phyloP scores from a whole-genome alignment of 2,888 invertebrate genomes.

The Halictus ligatus region DNA sequence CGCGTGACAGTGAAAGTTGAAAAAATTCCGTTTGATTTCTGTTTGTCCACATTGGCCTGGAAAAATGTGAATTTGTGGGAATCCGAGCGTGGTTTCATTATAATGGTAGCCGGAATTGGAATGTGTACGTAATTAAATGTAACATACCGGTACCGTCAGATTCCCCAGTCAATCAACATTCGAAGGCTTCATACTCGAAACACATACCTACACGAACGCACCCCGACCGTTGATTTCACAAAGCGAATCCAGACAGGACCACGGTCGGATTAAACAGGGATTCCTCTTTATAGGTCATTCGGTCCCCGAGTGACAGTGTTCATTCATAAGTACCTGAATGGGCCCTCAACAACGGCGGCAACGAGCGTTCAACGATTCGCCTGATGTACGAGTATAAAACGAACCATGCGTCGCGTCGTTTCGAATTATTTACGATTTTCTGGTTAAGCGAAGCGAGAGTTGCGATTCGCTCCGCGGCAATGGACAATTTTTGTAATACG shows the following conservation, averaged over 20 bases:
- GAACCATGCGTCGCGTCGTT: slow-evolving; percentile 35
- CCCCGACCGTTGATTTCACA: slow-evolving; percentile 22
- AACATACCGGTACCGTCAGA: background rate
- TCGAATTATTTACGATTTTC: slow-evolving; percentile 47
- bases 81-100: background rate
- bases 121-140: slow-evolving; percentile 14
- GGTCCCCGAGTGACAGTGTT: slow-evolving; percentile 38
- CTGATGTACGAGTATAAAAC: slow-evolving; percentile 49
- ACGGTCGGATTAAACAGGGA: slow-evolving; percentile 41
- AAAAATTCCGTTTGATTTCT: background rate
- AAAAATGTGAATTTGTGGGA: background rate
- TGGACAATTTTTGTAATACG: background rate
- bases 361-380: slow-evolving; percentile 52
- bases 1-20: background rate
- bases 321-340: slow-evolving; percentile 21
- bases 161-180: slow-evolving; percentile 29
- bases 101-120: background rate
- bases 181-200: slow-evolving; percentile 17
- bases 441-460: slow-evolving; percentile 8
- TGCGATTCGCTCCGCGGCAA: background rate
- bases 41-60: background rate
- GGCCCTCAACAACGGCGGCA: slow-evolving; percentile 39
- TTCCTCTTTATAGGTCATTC: slow-evolving; percentile 56
- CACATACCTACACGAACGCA: background rate
- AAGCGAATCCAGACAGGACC: slow-evolving; percentile 20